Conservation (phyloP, 1,140 invertebrate genomes). For the Schlechtendalia chinensis region DNA sequence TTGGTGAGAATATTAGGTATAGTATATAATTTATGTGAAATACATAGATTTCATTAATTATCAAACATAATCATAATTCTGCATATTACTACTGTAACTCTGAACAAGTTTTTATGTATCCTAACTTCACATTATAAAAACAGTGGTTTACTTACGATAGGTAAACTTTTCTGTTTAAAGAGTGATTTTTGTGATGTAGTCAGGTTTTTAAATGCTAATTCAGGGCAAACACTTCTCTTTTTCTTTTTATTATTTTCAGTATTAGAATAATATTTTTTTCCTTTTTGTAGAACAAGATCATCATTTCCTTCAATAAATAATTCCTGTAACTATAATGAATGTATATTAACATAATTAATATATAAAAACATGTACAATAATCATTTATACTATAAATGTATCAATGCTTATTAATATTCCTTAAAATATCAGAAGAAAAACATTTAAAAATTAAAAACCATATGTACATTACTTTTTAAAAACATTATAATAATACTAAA, state of each 20-base stretch:
- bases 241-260: background rate
- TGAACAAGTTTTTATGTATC: no score
- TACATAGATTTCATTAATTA: no score
- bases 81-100: no score
- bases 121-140: no score
- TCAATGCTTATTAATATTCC: no score
- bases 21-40: no score
- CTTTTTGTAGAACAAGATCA: background rate
- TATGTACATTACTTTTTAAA: background rate
- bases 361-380: no score
- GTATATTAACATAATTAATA: background rate
- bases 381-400: no score
- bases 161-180: slow-evolving; percentile 41
- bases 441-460: background rate
- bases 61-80: no score
- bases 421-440: background rate
- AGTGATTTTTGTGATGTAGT: slow-evolving; percentile 34
- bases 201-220: slow-evolving; percentile 31
- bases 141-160: background rate
- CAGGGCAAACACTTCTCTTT: slow-evolving; percentile 8
- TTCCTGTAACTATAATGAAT: slow-evolving; percentile 20
- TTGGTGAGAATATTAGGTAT: no score
- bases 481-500: background rate
- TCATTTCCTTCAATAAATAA: slow-evolving; percentile 18
- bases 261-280: background rate